Evolutionary conservation across 2,797 vertebrate genomes (phyloP).

Genomic region (Chiroxiphia lanceolata): DNA sequence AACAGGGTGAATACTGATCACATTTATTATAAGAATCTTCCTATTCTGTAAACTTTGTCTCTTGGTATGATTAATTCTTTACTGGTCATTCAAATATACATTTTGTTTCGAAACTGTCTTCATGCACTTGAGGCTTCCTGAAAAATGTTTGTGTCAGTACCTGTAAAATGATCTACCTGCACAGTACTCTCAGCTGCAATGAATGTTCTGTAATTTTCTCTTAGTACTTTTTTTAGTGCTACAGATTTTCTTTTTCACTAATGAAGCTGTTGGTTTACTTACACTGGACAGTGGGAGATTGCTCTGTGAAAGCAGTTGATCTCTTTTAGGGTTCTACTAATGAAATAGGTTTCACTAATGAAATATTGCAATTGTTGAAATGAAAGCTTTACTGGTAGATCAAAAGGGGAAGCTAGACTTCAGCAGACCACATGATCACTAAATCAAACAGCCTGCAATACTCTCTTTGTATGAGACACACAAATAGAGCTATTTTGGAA

Average conservation of each 20-base stretch:
- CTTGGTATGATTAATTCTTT: neutral
- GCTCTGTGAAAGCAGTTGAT: neutral
- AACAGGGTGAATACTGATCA: neutral
- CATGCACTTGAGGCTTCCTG: neutral
- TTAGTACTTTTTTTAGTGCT: neutral
- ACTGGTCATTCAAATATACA: neutral
- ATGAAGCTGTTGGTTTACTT: neutral
- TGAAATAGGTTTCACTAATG: too few relatives aligned
- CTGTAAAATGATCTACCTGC: neutral
- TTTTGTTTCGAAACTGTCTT: neutral
- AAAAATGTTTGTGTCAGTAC: neutral
- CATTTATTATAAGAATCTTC: neutral
- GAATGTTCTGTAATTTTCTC: neutral
- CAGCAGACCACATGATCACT: neutral
- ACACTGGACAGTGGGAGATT: neutral
- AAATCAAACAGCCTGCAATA: neutral
- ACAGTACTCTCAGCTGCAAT: neutral
- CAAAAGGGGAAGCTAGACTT: neutral
- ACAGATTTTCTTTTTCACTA: neutral
- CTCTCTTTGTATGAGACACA: neutral
- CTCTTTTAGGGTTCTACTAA: neutral
- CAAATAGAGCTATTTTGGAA: neutral
- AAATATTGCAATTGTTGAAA: neutral
- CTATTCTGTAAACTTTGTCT: neutral
- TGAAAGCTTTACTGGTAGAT: neutral